Evolutionary conservation across 2,797 vertebrate species (phyloP).

Genomic region (Ctenopoma kingsleyae): DNA sequence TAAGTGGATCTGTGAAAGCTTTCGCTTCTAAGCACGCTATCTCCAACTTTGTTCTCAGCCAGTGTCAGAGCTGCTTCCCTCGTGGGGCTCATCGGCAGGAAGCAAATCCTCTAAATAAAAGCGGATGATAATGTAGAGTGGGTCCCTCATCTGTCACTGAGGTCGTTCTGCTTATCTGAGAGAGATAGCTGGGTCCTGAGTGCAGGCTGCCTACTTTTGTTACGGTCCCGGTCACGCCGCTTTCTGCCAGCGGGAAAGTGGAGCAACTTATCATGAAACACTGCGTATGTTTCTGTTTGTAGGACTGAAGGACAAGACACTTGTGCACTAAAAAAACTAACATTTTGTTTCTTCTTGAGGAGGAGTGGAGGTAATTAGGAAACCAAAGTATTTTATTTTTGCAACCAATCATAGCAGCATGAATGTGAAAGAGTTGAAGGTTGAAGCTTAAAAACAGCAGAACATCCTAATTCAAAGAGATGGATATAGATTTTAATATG

Average conservation of each 20-base stretch:
- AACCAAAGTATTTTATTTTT: conserved; percentile 45
- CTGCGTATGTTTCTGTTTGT: conserved; percentile 31
- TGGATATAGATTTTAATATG: too few relatives aligned
- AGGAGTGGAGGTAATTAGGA: conserved; percentile 37
- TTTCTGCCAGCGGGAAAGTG: conserved; percentile 13
- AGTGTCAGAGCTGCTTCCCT: conserved; percentile 29
- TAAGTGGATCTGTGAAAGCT: conserved; percentile 58
- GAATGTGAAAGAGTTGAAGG: conserved; percentile 45
- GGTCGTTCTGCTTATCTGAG: conserved; percentile 58
- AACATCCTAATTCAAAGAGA: not conserved
- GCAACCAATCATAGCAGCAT: conserved; percentile 57
- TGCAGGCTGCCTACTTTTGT: conserved; percentile 36
- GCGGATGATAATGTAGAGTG: conserved; percentile 24
- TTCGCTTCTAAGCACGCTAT: conserved; percentile 11
- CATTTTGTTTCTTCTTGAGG: conserved; percentile 31
- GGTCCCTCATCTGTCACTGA: conserved; percentile 22
- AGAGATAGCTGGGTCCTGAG: conserved; percentile 31
- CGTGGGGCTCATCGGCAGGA: not conserved
- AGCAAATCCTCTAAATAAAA: conserved; percentile 38
- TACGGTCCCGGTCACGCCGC: conserved; percentile 27
- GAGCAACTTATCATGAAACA: conserved; percentile 38
- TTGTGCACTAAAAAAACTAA: conserved; percentile 5
- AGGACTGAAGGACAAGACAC: conserved; percentile 11
- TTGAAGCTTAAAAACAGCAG: conserved; percentile 6
- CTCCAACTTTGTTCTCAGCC: conserved; percentile 38